These are phyloP conservation scores for Metridium senile DNA, from an alignment of 92 coral and sea anemone species.

Conservation along the genomic window DNA sequence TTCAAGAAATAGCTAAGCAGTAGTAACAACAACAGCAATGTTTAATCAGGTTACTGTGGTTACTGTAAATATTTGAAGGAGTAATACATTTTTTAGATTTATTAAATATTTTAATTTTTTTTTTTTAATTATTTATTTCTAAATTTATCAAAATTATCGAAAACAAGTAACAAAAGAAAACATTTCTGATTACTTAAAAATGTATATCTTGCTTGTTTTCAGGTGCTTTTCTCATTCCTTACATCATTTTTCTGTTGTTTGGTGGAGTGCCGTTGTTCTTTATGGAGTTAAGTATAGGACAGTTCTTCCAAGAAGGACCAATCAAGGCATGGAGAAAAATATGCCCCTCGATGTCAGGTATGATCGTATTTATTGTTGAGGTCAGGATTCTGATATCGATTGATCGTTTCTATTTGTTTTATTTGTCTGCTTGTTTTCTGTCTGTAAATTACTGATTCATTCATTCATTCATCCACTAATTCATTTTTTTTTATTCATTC, in stretches of 20 bases:
- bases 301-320: slow-evolving; percentile 75
- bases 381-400: background rate
- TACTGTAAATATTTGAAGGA: too few species aligned
- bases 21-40: too few species aligned
- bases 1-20: too few species aligned
- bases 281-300: slow-evolving; percentile 88
- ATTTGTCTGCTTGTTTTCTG: background rate
- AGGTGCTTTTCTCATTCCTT: slow-evolving; percentile 95
- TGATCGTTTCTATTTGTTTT: background rate
- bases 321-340: slow-evolving; percentile 86
- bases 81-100: too few species aligned
- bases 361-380: background rate
- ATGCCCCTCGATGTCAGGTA: slow-evolving; percentile 88
- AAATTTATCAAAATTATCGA: too few species aligned
- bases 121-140: too few species aligned
- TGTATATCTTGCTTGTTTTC: too few species aligned
- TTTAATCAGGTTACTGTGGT: too few species aligned
- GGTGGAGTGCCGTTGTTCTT: slow-evolving; percentile 86
- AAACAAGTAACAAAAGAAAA: too few species aligned
- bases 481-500: background rate
- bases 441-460: too few species aligned
- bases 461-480: background rate
- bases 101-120: too few species aligned
- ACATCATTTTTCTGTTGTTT: slow-evolving; percentile 68
- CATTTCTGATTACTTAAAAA: too few species aligned